Evolutionary conservation across 2,113 vertebrate genomes (phyloP).

Genomic region (Sialia sialis): DNA sequence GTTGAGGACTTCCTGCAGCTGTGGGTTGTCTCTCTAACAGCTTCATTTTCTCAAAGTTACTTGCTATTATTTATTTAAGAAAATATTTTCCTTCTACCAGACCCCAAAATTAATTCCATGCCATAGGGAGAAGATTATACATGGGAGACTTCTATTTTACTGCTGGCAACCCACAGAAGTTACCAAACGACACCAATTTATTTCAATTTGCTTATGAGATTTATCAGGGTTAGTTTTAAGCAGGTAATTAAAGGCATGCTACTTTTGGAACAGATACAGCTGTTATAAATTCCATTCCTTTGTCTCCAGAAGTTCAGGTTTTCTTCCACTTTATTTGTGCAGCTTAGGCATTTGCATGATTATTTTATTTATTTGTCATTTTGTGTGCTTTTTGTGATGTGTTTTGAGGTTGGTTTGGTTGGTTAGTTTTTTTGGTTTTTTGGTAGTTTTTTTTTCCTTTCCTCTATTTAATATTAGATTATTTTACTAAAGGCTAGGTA

Average conservation of each 20-base stretch:
- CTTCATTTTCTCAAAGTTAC: not conserved
- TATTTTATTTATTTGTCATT: not conserved
- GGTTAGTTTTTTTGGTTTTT: rapidly evolving
- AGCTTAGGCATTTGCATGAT: not conserved
- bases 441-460: not conserved
- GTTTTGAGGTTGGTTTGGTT: not conserved
- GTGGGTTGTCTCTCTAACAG: not conserved
- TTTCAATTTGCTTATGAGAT: not conserved
- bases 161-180: not conserved
- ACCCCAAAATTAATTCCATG: not conserved
- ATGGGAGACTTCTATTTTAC: not conserved
- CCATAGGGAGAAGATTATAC: not conserved
- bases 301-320: not conserved
- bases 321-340: not conserved
- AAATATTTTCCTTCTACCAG: not conserved
- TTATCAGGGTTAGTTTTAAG: not conserved
- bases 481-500: not conserved
- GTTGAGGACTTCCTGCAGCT: not conserved
- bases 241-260: not conserved
- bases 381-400: rapidly evolving
- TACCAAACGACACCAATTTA: not conserved
- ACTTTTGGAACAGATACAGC: not conserved
- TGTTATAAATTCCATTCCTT: not conserved
- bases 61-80: not conserved
- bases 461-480: not conserved